Conservation (phyloP, 2,888 invertebrate genomes). For the Drosophila multiciliata region DNA sequence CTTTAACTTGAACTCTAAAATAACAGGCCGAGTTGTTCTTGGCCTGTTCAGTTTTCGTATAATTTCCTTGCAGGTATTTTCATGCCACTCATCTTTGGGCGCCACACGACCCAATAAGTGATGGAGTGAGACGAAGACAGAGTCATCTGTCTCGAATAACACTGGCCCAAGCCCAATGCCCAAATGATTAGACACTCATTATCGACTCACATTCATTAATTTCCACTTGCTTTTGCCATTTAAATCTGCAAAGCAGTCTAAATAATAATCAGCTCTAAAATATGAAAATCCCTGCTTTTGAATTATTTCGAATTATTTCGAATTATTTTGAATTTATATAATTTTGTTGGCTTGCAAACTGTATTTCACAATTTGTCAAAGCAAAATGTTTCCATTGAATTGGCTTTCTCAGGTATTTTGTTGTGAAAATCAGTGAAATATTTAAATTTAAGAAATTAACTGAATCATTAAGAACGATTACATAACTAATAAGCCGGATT, state of each 20-base stretch:
- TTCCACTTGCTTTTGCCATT: not conserved
- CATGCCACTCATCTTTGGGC: constrained; percentile 60
- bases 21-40: constrained; percentile 76
- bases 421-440: not conserved
- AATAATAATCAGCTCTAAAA: not conserved
- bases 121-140: not conserved
- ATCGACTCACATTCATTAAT: not conserved
- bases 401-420: not conserved
- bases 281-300: too few species aligned
- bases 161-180: not conserved
- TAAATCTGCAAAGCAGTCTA: not conserved
- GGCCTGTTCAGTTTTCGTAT: constrained; percentile 77
- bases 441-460: not conserved
- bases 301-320: not conserved
- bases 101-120: not conserved
- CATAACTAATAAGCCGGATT: too few species aligned
- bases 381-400: not conserved
- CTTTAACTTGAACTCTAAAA: constrained; percentile 81
- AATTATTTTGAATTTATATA: not conserved
- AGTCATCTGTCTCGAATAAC: not conserved
- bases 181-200: not conserved
- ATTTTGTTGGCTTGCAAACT: not conserved
- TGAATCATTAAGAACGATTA: not conserved
- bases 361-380: not conserved
- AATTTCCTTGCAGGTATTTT: constrained; percentile 77